Evolutionary conservation across 2,888 invertebrate species (phyloP), one percentile per base, ranked within the genome.

Genomic region (Alcis repandata): DNA sequence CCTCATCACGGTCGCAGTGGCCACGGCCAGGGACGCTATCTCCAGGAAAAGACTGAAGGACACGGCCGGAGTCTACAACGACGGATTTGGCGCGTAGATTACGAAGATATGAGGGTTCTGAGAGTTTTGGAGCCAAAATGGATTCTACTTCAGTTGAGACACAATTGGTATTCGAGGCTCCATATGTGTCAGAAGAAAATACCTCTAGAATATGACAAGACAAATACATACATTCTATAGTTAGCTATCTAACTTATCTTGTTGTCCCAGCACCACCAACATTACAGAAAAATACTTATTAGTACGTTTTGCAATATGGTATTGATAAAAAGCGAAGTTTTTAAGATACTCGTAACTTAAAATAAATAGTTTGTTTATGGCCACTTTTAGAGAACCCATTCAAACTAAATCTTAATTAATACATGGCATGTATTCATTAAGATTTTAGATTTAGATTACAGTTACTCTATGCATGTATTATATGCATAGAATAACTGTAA

Each of bases 1-100:
- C 84, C 91, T 36, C 36, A 51, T 36, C 17, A 91, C 95, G 7
- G 96, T 95, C 68, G 88, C 93, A 17, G 77, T 96, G 22, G 95
- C 95, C 48, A 88, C 94, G 15, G 82, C 93, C 0, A 91, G 95
- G 36, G 94, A 92, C 70, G 71, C 79, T 61, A 70, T 90, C 60
- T 79, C 86, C 17, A 83, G 79, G 59, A 81, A 82, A 63, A 83
- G 80, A 19, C 45, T 76, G 1, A 70, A 71, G 3, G 80, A 82
- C 33, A 74, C 83, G 27, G 75, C 79, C 0, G 91, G 89, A 22
- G 80, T 90, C 22, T 91, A 91, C 77, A 91, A 91, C 64, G 90
- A 90, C 20, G 89, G 83, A 4, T 91, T 90, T 67, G 79, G 85
- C 53, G 83, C 89, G 48, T 89, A 75, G 79, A 57, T n/a, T 20